Evolutionary conservation across 2,113 vertebrate genomes (phyloP).

Genomic region (Dipodomys merriami): DNA sequence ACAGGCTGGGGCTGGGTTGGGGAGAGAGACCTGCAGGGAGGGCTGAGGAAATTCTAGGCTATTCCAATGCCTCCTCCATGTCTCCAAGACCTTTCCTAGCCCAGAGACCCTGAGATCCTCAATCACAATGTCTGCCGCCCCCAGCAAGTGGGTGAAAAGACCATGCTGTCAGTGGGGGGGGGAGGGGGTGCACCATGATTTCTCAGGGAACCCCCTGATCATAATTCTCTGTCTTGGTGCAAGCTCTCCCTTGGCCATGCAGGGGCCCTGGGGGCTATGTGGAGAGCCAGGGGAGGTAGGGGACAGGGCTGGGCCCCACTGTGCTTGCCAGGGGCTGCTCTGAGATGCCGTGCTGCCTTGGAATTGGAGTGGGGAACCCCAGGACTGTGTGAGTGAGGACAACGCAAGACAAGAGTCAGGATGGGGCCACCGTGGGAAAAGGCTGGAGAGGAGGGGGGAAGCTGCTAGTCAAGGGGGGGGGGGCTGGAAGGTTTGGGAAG

Average conservation of each 20-base stretch:
- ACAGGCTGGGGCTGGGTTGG: background rate
- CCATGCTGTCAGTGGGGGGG: too few species aligned
- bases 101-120: background rate
- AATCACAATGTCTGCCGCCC: background rate
- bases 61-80: fast-evolving
- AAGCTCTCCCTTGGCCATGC: too few species aligned
- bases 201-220: background rate
- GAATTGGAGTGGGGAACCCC: too few species aligned
- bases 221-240: background rate
- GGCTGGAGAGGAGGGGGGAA: background rate
- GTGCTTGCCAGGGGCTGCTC: background rate
- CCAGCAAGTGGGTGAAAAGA: too few species aligned
- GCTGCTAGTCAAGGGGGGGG: too few species aligned
- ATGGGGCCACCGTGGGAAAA: background rate
- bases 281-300: background rate
- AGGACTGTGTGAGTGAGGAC: background rate
- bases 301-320: background rate
- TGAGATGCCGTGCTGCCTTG: background rate
- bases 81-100: background rate
- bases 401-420: background rate
- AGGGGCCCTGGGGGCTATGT: background rate
- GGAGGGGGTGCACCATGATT: too few species aligned
- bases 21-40: background rate
- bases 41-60: fast-evolving
- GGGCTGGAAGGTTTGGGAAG: fast-evolving